Percentiles rank a stretch among this genome's conserved stretches.
These are phyloP conservation scores for Cygnus olor DNA, from an alignment of 2,797 vertebrate genomes.

Conservation along the genomic window DNA sequence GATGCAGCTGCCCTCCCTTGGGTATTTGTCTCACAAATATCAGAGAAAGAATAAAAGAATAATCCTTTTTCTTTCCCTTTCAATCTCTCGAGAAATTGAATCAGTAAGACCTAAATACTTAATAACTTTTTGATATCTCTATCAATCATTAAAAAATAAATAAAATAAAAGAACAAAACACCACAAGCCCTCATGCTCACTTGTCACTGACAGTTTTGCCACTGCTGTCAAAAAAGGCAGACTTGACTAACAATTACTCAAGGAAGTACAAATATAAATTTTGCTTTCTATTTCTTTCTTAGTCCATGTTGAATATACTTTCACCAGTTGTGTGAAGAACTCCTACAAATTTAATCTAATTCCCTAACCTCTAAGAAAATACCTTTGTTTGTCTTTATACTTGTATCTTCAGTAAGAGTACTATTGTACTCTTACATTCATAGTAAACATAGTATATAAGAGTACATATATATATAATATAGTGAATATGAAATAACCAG, in stretches of 20 bases:
- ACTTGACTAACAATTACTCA: not conserved
- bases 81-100: not conserved
- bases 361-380: not conserved
- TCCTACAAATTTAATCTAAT: not conserved
- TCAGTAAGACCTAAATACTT: slow-evolving; percentile 3
- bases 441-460: no score
- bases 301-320: not conserved
- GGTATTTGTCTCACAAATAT: not conserved
- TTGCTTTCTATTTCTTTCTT: not conserved
- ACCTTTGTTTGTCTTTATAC: not conserved
- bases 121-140: slow-evolving; percentile 22
- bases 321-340: not conserved
- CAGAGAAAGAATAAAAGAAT: not conserved
- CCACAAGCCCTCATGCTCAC: not conserved
- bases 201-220: not conserved
- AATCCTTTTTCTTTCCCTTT: not conserved
- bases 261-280: not conserved
- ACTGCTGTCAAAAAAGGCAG: not conserved
- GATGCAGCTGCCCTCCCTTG: not conserved
- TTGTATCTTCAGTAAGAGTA: not conserved
- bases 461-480: no score
- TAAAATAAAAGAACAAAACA: not conserved
- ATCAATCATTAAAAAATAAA: not conserved
- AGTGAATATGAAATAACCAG: not conserved
- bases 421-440: not conserved